Evolutionary conservation across 1,140 invertebrate species (phyloP).

Genomic region (Drosophila tristis): DNA sequence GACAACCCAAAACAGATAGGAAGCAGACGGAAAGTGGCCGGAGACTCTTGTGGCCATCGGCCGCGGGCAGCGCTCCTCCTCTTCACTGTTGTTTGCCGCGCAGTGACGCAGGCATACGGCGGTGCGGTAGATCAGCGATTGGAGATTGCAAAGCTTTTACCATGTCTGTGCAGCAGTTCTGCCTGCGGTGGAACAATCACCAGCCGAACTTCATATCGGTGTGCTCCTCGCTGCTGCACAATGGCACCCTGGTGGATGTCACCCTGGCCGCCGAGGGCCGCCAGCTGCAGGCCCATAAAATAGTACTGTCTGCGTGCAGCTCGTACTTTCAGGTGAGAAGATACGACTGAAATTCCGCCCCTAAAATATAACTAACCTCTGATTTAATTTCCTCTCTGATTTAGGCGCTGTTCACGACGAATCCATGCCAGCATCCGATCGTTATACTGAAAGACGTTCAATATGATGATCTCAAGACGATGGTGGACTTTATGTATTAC

Average conservation of each 20-base stretch:
- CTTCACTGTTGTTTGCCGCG: conserved; percentile 49
- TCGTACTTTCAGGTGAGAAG: conserved; percentile 91
- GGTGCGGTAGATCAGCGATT: conserved; percentile 21
- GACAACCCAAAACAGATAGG: conserved; percentile 24
- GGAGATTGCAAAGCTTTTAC: conserved; percentile 49
- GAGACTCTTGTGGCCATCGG: not conserved
- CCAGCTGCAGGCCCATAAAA: conserved; percentile 93
- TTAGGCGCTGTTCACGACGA: conserved; percentile 91
- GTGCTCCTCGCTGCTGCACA: conserved; percentile 91
- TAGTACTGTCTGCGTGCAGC: conserved; percentile 94
- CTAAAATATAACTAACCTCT: too few species aligned
- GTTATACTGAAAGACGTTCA: conserved; percentile 95
- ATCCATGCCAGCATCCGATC: conserved; percentile 95
- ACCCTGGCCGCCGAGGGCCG: conserved; percentile 93
- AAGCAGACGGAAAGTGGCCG: conserved; percentile 1
- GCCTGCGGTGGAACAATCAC: conserved; percentile 95
- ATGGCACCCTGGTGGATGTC: conserved; percentile 94
- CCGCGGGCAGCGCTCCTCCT: conserved; percentile 17
- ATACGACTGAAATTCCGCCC: conserved; percentile 1
- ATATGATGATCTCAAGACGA: conserved; percentile 92
- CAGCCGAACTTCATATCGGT: conserved; percentile 94
- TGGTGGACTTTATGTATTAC: conserved; percentile 97
- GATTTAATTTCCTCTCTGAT: conserved; percentile 20
- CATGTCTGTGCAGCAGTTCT: conserved; percentile 93
- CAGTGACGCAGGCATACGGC: conserved; percentile 23